Percentiles rank a stretch among this genome's conserved stretches.
These are phyloP conservation scores for Anolis sagrei DNA, from an alignment of 2,113 vertebrate species.

Conservation along the genomic window DNA sequence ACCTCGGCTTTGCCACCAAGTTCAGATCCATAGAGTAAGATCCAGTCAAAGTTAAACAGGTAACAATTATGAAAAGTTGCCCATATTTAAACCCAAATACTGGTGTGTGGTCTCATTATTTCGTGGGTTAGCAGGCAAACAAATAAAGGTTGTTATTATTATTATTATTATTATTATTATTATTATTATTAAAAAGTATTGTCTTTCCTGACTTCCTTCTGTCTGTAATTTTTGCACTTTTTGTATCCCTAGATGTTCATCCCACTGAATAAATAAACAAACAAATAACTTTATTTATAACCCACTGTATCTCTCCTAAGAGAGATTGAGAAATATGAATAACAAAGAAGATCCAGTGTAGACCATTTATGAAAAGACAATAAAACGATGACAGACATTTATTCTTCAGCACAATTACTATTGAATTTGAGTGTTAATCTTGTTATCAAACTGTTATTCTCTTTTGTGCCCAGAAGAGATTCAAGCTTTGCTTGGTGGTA, in stretches of 20 bases:
- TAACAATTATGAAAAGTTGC: no score
- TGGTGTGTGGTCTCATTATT: no score
- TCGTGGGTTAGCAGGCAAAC: no score
- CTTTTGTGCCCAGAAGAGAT: background rate
- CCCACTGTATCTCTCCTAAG: no score
- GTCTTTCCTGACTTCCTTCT: background rate
- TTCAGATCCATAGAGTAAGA: no score
- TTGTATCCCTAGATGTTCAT: background rate
- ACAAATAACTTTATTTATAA: no score
- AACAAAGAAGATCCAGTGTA: background rate
- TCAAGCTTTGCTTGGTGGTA: background rate
- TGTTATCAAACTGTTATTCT: constrained; percentile 3
- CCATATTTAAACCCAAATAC: no score
- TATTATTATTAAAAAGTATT: no score
- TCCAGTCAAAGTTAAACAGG: no score
- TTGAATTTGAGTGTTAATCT: background rate
- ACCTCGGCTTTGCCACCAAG: no score
- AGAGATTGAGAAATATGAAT: background rate
- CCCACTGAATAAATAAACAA: background rate
- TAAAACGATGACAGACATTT: background rate
- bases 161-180: no score
- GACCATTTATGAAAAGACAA: background rate
- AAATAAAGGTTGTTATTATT: no score
- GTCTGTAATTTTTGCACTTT: background rate
- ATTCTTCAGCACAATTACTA: background rate